Evolutionary conservation across 2,888 invertebrate genomes (phyloP), one percentile per base, ranked within the genome.

Genomic region (Oxystoma pomonae): DNA sequence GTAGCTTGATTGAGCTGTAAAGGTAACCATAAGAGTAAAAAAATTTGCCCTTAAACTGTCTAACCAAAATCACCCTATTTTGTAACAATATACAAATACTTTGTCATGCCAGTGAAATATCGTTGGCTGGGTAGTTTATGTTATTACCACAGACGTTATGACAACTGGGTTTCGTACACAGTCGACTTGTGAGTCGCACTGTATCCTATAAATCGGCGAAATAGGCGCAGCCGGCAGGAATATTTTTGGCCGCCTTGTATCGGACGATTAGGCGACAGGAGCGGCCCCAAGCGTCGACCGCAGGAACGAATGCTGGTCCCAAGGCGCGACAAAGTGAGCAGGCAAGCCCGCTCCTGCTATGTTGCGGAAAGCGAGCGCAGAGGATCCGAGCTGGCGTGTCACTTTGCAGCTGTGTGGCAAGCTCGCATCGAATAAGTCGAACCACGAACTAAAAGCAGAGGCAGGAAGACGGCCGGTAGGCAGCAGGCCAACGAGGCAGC

Each of bases 391-490:
- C 35, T 35, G 35, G 35, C 35, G 35, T 35, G 35, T 35, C 35
- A 35, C 12, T 35, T 35, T 35, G 35, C 35, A 7, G 35, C 35
- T 35, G 35, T 35, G 35, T 35, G 35, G 35, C 35, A 35, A 35
- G 35, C 35, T 35, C 16, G 53, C 53, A 5, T 18, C 53, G 18
- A 53, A 18, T n/a, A 7, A n/a, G n/a, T 5, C 53, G 35, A 35
- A 53, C 50, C 16, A 17, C 57, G 57, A 57, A 57, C 18, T 57
- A 18, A n/a, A 53, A 53, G 53, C 20, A 57, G 57, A 57, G 18
- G n/a, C 57, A 57, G 57, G 18, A 57, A 5, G 57, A 57, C 57
- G 20, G 57, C 57, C 18, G 20, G 20, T n/a, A 57, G 57, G 53
- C 7, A 53, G 53, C 7, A 53, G 53, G 53, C 53, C 53, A 16